Base-by-base conservation (phyloP, 2,113 vertebrate genomes). In the Nesoenas mayeri region DNA sequence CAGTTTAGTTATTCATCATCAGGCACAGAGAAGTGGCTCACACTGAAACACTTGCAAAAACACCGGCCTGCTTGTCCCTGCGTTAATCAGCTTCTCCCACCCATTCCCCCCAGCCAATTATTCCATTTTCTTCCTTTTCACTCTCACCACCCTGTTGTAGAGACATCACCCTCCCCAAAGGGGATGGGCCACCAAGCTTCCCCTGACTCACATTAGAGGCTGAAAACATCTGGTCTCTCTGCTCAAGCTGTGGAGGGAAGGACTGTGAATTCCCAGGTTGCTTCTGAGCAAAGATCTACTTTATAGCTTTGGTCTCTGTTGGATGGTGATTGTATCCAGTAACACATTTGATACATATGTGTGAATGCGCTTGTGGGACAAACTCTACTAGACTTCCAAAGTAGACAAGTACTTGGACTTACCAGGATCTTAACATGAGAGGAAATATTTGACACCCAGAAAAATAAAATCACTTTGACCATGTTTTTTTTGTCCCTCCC, bases 271-370 rank as follows among this genome's bases (percentile, higher is more conserved):
- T 95, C 88, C 91, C 74, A 92, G 79, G 42, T 20, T 26, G 32
- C 38, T 74, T 77, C 82, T 80, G 36, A 79, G 51, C 60, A 62
- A n/a, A 6, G 71, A 85, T 77, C 69, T 62, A 44, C 78, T 10
- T 67, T 92, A 85, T 36, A 82, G 22, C 6, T 69, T 40, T 79
- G 75, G 91, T 96, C 85, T 96, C 90, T 93, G n/a, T 17, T 83
- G 85, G 19, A 71, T 83, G 60, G 75, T 83, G 91, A 86, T 95
- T 96, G 95, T 94, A 96, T 57, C 79, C 56, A 20, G 3, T 29
- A 89, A 87, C 78, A 82, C 54, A 56, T 79, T 91, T 71, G 51
- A 42, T 88, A 88, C 10, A 22, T 88, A 22, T 26, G 75, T 85
- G 58, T 69, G 72, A 91, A 91, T 44, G 64, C 3, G 3, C 36